Conservation (phyloP, 1,140 invertebrate species). For the Drosophila seguyi region DNA sequence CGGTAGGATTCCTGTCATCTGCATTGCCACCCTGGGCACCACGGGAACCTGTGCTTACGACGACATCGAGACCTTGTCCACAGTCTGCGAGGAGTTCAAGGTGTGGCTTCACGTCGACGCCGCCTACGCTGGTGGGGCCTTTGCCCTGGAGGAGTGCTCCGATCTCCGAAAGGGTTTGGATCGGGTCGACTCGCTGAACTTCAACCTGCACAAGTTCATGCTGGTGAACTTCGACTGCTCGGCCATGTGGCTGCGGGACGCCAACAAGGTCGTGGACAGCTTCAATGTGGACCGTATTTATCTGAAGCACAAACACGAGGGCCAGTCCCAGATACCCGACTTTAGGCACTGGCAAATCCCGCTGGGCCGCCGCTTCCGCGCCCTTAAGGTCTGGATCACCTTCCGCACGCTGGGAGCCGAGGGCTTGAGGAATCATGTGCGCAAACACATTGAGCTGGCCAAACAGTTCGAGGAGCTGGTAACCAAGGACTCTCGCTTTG, state of each 20-base stretch:
- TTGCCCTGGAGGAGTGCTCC: constrained; percentile 96
- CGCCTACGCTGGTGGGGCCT: constrained; percentile 94
- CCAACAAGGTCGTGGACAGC: constrained; percentile 91
- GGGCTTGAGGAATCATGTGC: constrained; percentile 92
- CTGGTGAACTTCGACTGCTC: constrained; percentile 97
- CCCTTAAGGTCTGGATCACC: constrained; percentile 98
- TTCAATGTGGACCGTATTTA: constrained; percentile 98
- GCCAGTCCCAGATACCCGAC: constrained; percentile 91
- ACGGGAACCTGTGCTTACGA: constrained; percentile 97
- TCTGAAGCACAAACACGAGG: constrained; percentile 89
- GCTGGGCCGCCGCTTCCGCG: constrained; percentile 95
- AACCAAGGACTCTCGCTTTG: constrained; percentile 90
- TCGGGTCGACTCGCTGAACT: constrained; percentile 93
- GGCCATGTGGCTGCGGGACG: constrained; percentile 94
- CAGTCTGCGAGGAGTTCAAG: constrained; percentile 90
- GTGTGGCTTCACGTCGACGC: constrained; percentile 96
- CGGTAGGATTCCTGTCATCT: constrained; percentile 92
- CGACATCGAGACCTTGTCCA: constrained; percentile 92
- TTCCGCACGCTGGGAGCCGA: constrained; percentile 93
- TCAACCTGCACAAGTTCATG: constrained; percentile 97
- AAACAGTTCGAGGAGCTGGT: constrained; percentile 91
- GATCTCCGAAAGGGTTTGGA: constrained; percentile 93
- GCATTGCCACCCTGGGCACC: constrained; percentile 95
- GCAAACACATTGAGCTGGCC: constrained; percentile 91
- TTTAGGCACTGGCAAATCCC: constrained; percentile 99